Percentiles rank a stretch among this genome's conserved stretches.
These are phyloP conservation scores for Nipponia nippon DNA, from an alignment of 2,113 vertebrate species.

Conservation along the genomic window DNA sequence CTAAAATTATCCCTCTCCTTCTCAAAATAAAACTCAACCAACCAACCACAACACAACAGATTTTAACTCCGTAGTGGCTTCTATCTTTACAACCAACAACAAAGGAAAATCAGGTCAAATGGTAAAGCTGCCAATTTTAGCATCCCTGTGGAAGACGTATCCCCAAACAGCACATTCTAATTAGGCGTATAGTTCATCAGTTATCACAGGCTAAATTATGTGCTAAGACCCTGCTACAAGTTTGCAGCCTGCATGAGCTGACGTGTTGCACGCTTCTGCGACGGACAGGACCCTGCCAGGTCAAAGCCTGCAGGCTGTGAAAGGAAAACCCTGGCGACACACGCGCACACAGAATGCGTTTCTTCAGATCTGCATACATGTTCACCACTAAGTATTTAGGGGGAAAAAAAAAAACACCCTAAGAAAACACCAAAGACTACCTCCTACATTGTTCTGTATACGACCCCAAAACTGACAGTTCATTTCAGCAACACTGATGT, in stretches of 20 bases:
- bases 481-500: background rate
- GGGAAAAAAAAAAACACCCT: background rate
- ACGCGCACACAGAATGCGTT: background rate
- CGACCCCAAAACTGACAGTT: background rate
- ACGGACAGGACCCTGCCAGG: constrained; percentile 77
- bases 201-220: background rate
- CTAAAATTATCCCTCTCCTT: constrained; percentile 14
- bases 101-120: background rate
- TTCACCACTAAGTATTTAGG: background rate
- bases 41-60: background rate
- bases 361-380: background rate
- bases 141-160: background rate
- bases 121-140: background rate
- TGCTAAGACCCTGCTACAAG: constrained; percentile 70
- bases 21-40: constrained; percentile 2
- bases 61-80: background rate
- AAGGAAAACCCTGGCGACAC: constrained; percentile 37
- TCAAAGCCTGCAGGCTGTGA: constrained; percentile 80
- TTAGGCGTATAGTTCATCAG: background rate
- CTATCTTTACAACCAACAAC: background rate
- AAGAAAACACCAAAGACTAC: background rate
- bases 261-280: constrained; percentile 45
- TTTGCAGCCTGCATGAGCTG: constrained; percentile 45
- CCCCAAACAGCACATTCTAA: background rate
- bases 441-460: background rate